Percentiles rank a stretch among this genome's conserved stretches.
phyloP scores from a whole-genome alignment of 2,888 invertebrate genomes.

The Cynaeus angustus region DNA sequence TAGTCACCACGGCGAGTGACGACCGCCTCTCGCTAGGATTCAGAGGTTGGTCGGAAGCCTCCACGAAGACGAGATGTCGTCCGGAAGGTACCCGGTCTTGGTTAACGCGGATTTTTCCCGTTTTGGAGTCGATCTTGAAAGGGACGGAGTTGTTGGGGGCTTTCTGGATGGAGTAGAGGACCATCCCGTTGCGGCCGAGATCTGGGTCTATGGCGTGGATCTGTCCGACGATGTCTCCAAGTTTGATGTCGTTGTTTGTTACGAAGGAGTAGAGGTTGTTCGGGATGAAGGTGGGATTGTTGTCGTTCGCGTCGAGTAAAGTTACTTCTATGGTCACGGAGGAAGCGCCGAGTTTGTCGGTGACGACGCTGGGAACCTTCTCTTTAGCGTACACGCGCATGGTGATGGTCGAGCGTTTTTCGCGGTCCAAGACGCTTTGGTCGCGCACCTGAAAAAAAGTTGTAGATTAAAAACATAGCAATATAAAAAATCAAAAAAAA shows the following conservation, averaged over 20 bases:
- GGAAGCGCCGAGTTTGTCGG: conserved; percentile 72
- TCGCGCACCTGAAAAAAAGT: conserved; percentile 68
- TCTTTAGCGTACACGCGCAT: conserved; percentile 88
- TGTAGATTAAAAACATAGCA: too few species aligned
- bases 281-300: conserved; percentile 89
- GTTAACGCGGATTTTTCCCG: conserved; percentile 80
- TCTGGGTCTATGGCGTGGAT: conserved; percentile 90
- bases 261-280: conserved; percentile 89
- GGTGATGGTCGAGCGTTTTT: conserved; percentile 81
- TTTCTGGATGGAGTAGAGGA: conserved; percentile 72
- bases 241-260: conserved; percentile 77
- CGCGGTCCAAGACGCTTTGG: conserved; percentile 85
- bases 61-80: conserved; percentile 86
- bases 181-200: conserved; percentile 83
- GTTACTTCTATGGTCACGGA: conserved; percentile 87
- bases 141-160: conserved; percentile 73
- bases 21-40: conserved; percentile 89
- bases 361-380: conserved; percentile 80
- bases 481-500: too few species aligned
- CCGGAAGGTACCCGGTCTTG: conserved; percentile 80
- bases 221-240: conserved; percentile 79
- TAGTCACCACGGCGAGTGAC: conserved; percentile 88
- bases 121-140: conserved; percentile 82
- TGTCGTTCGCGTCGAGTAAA: conserved; percentile 92
- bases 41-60: conserved; percentile 87